Evolutionary conservation across 2,113 vertebrate species (phyloP), one percentile per base, ranked within the genome.

Genomic region (Poecile atricapillus): DNA sequence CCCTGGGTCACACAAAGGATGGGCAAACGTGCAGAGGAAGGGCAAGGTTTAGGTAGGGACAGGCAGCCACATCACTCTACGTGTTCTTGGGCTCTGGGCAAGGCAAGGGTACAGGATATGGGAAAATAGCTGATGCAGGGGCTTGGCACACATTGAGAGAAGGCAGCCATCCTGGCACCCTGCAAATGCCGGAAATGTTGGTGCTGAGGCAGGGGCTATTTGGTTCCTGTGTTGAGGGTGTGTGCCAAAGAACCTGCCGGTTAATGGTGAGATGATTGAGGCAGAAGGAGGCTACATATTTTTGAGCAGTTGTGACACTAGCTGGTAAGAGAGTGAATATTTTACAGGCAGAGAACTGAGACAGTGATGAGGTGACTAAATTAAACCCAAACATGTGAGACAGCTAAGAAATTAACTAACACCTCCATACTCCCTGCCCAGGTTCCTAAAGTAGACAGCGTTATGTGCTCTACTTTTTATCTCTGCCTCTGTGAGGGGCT

Each of bases 361-460:
- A 74, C 16, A 35, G 25, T 7, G 10, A n/a, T 46, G 62, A 83
- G 62, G 25, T 69, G 52, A 52, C 52, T 78, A 64, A 81, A 73
- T 87, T 23, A 85, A 88, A 80, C 19, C 22, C 30, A 50, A 62
- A 77, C 0, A 4, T 31, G 28, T 23, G 65, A 82, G 69, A 76
- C 46, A 83, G 53, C 17, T 79, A 74, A 62, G 46, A 90, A 93
- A 87, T 91, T 79, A 96, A 75, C 79, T 74, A 76, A 78, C 15
- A 35, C n/a, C 74, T 87, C 62, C 56, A 30, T 58, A 74, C 74
- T 91, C 63, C 47, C 68, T 91, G 33, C 60, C 55, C 79, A 31
- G 50, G 35, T 65, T 80, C 64, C 63, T 59, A 70, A 76, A 89
- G 58, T 43, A 90, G 58, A 44, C 23, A 31, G 41, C 0, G 0